Evolutionary conservation across 2,113 vertebrate species (phyloP), one percentile per base, ranked within the genome.

Genomic region (Seriola quinqueradiata): DNA sequence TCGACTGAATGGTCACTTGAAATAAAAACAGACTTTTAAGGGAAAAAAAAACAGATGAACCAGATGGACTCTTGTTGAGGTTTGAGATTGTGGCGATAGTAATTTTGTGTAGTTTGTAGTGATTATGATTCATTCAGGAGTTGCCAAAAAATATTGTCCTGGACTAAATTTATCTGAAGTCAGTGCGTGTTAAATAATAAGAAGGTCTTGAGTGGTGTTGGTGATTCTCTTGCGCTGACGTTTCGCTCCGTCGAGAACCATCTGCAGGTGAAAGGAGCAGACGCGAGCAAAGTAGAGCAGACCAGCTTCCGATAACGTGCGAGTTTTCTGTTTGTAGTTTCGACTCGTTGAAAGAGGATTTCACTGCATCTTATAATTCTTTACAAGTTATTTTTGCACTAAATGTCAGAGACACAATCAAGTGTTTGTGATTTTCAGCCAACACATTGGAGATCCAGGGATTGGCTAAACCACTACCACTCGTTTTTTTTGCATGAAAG

Each of bases 301-400:
- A 78, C 40, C 8, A 58, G 76, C 66, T 81, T 54, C 77, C n/a
- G 60, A 60, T 79, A 44, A 77, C 0, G 50, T 65, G 71, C 71
- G 58, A 85, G 42, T 72, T 75, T 83, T 72, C 66, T 40, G 77
- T 87, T 70, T 54, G 82, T 85, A 52, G 73, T 77, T 87, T 64
- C 59, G 77, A 79, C 69, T 76, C 38, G 48, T 70, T 72, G 72
- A 70, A 87, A 85, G 75, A 69, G 65, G 77, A 85, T 87, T 89
- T 86, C 86, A 83, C 80, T 80, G 77, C 82, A 90, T 89, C 84
- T 61, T 87, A 58, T 66, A 73, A 78, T 77, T 81, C 75, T 83
- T 89, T 83, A 40, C n/a, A 75, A 78, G 88, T 92, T 91, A 46
- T 92, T 94, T 28, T 95, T 95, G 94, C 94, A 95, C 94, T 94